A percentile compares a stretch with the other conserved stretches of the same genome.
Conservation (phyloP, 2,888 invertebrate genomes). For the Drosophila emarginata region DNA sequence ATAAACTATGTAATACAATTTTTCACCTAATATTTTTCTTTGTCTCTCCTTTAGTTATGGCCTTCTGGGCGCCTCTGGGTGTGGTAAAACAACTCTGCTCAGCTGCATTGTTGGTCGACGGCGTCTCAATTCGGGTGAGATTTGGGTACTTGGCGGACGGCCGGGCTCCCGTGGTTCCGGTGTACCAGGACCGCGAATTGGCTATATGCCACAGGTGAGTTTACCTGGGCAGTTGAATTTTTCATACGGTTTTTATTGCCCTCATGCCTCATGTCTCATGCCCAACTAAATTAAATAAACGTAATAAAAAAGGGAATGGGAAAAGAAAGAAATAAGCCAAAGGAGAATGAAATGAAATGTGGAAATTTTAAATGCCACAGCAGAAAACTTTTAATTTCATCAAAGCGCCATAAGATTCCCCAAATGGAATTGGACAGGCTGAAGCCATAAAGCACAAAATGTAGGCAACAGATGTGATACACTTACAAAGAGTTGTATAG, state of each 20-base stretch:
- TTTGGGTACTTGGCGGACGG: constrained; percentile 92
- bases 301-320: constrained; percentile 61
- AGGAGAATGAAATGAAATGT: constrained; percentile 2
- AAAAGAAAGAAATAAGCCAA: constrained; percentile 14
- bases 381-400: constrained; percentile 60
- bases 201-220: constrained; percentile 93
- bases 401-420: constrained; percentile 49
- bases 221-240: constrained; percentile 46
- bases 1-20: constrained; percentile 22
- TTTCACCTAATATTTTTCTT: background rate
- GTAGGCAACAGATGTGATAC: constrained; percentile 26
- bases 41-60: constrained; percentile 87
- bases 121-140: constrained; percentile 90
- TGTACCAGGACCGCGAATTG: constrained; percentile 94
- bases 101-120: constrained; percentile 93
- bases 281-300: constrained; percentile 73
- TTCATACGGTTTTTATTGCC: constrained; percentile 66
- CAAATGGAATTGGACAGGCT: constrained; percentile 9
- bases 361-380: constrained; percentile 49
- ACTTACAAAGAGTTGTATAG: background rate
- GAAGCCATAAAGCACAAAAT: constrained; percentile 33
- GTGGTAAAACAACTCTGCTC: constrained; percentile 94
- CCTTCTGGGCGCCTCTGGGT: constrained; percentile 93
- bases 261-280: constrained; percentile 42
- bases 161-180: constrained; percentile 93